These are phyloP conservation scores for Austrofundulus limnaeus DNA, from an alignment of 2,113 vertebrate species.

Conservation along the genomic window DNA sequence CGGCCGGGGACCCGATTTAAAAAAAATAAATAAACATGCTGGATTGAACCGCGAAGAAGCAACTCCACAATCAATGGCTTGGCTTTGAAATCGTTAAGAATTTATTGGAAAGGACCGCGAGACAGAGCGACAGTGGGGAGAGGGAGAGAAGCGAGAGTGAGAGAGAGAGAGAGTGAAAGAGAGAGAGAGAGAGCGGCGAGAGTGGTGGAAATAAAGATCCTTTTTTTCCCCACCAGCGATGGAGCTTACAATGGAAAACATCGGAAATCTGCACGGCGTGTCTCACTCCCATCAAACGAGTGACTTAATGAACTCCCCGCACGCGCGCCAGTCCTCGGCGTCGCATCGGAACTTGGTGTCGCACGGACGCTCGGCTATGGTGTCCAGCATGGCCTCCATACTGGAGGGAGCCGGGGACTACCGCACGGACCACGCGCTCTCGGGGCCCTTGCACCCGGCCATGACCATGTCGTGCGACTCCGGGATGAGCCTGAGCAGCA, in stretches of 20 bases:
- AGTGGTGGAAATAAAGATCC: slow-evolving; percentile 75
- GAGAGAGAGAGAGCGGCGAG: slow-evolving; percentile 62
- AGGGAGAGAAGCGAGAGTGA: slow-evolving; percentile 63
- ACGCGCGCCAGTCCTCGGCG: slow-evolving; percentile 84
- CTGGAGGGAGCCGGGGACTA: slow-evolving; percentile 91
- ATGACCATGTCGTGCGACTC: slow-evolving; percentile 98
- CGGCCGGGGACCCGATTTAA: slow-evolving; percentile 57
- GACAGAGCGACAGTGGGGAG: slow-evolving; percentile 69
- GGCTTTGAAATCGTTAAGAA: slow-evolving; percentile 83
- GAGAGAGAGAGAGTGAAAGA: slow-evolving; percentile 67
- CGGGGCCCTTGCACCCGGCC: slow-evolving; percentile 89
- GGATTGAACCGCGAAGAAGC: slow-evolving; percentile 80
- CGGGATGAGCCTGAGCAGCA: slow-evolving; percentile 92
- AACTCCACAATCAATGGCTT: slow-evolving; percentile 80
- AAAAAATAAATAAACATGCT: no score
- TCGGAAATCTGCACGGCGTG: slow-evolving; percentile 91
- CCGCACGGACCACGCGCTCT: slow-evolving; percentile 88
- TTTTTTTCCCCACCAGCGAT: slow-evolving; percentile 78
- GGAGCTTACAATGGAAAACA: slow-evolving; percentile 97
- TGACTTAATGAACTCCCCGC: slow-evolving; percentile 91
- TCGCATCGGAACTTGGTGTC: slow-evolving; percentile 91
- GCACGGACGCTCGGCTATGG: slow-evolving; percentile 88
- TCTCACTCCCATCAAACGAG: slow-evolving; percentile 88
- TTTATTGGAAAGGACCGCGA: slow-evolving; percentile 80
- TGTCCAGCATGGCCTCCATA: slow-evolving; percentile 90